Conservation (phyloP, 2,797 vertebrate genomes). For the Alfaro cultratus region DNA sequence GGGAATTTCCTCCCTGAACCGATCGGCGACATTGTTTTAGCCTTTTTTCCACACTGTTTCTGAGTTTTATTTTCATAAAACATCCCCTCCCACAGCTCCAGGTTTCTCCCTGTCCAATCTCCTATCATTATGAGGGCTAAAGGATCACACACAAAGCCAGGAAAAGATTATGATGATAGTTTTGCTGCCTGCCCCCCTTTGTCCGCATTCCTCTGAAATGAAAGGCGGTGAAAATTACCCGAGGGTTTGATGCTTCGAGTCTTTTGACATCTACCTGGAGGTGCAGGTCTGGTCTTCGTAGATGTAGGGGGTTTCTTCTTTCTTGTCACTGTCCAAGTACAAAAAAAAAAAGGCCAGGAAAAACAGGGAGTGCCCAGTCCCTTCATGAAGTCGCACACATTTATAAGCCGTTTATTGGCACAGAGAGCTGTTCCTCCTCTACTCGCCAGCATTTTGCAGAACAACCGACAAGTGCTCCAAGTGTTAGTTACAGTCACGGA, state of each 20-base stretch:
- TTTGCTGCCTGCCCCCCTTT: slow-evolving; percentile 67
- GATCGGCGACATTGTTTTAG: slow-evolving; percentile 15
- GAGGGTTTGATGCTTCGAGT: slow-evolving; percentile 54
- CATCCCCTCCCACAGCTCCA: slow-evolving; percentile 17
- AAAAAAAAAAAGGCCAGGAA: slow-evolving; percentile 32
- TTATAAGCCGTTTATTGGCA: slow-evolving; percentile 48
- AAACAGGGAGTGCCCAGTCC: slow-evolving; percentile 47
- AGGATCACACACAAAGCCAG: slow-evolving; percentile 74
- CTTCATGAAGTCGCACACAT: slow-evolving; percentile 32
- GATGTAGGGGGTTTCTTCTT: slow-evolving; percentile 39
- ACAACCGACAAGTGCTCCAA: slow-evolving; percentile 41
- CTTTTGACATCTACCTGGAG: slow-evolving; percentile 68
- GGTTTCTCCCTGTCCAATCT: slow-evolving; percentile 43
- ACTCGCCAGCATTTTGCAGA: slow-evolving; percentile 43
- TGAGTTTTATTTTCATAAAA: slow-evolving; percentile 18
- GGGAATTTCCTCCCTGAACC: background rate
- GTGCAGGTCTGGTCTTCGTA: slow-evolving; percentile 56
- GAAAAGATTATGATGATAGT: slow-evolving; percentile 72
- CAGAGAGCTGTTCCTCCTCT: slow-evolving; percentile 47
- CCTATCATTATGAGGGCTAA: slow-evolving; percentile 64
- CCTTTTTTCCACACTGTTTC: slow-evolving; percentile 12
- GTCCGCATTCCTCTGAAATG: slow-evolving; percentile 75
- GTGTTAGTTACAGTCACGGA: slow-evolving; percentile 37
- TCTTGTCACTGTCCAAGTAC: slow-evolving; percentile 55
- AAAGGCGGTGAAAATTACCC: slow-evolving; percentile 71